These are phyloP conservation scores for Agrotis ipsilon DNA, from an alignment of 2,888 invertebrate species.

Conservation along the genomic window DNA sequence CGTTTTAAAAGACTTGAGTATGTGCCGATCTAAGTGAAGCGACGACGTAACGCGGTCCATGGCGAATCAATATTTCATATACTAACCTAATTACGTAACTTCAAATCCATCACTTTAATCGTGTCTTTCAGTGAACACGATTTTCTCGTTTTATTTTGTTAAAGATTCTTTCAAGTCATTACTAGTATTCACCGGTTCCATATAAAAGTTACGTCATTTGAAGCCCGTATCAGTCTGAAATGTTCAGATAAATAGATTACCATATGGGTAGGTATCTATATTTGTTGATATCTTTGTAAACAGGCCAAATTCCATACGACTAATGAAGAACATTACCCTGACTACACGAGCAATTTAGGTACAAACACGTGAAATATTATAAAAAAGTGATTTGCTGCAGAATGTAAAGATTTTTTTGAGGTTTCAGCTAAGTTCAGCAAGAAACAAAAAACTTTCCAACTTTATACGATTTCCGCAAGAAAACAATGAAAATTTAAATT, in stretches of 20 bases:
- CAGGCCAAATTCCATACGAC: slow-evolving; percentile 37
- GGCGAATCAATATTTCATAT: slow-evolving; percentile 43
- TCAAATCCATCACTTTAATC: slow-evolving; percentile 33
- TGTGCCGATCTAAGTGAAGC: background rate
- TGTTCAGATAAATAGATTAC: slow-evolving; percentile 53
- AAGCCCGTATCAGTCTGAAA: slow-evolving; percentile 39
- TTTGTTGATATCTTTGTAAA: slow-evolving; percentile 44
- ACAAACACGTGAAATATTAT: background rate
- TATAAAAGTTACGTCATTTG: slow-evolving; percentile 22
- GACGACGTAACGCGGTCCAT: slow-evolving; percentile 32
- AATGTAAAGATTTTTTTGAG: slow-evolving; percentile 22
- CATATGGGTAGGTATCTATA: slow-evolving; percentile 37
- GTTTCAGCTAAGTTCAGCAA: background rate
- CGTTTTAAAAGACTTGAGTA: slow-evolving; percentile 8
- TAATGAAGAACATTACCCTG: slow-evolving; percentile 29
- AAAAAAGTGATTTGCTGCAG: background rate
- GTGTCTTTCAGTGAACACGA: slow-evolving; percentile 25
- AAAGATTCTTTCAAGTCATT: slow-evolving; percentile 28
- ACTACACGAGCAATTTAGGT: background rate
- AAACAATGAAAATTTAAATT: slow-evolving; percentile 2
- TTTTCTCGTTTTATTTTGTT: slow-evolving; percentile 27
- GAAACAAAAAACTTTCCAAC: background rate
- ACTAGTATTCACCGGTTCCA: slow-evolving; percentile 30
- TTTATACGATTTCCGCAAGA: slow-evolving; percentile 5
- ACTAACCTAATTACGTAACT: slow-evolving; percentile 42